phyloP scores from a whole-genome alignment of 2,888 invertebrate species.

The Lymantria dispar region DNA sequence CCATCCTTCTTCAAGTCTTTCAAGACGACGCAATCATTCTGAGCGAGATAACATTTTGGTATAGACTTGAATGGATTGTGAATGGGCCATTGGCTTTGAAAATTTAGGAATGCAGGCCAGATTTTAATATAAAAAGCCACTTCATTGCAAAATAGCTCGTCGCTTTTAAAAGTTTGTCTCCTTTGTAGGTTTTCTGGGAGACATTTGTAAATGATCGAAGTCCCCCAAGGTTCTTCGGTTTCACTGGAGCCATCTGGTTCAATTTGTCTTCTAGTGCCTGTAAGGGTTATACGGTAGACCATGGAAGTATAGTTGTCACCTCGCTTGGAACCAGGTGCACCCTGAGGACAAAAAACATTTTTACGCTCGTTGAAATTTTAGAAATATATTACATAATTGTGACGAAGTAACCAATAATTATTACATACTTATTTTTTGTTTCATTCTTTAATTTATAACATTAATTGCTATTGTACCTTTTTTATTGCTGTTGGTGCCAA shows the following conservation, averaged over 20 bases:
- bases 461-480: too few species aligned
- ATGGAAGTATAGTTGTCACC: slow-evolving; percentile 90
- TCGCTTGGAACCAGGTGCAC: slow-evolving; percentile 86
- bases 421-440: too few species aligned
- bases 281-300: slow-evolving; percentile 85
- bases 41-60: slow-evolving; percentile 84
- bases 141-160: slow-evolving; percentile 87
- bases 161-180: slow-evolving; percentile 88
- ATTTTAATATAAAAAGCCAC: slow-evolving; percentile 88
- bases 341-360: slow-evolving; percentile 55
- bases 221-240: slow-evolving; percentile 81
- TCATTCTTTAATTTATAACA: too few species aligned
- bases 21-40: slow-evolving; percentile 79
- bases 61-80: slow-evolving; percentile 77
- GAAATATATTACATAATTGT: too few species aligned
- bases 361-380: too few species aligned
- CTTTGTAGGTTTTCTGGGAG: slow-evolving; percentile 84
- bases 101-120: slow-evolving; percentile 84
- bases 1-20: slow-evolving; percentile 84
- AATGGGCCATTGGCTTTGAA: slow-evolving; percentile 75
- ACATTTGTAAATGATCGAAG: slow-evolving; percentile 87
- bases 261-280: slow-evolving; percentile 66
- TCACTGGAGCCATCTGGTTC: slow-evolving; percentile 52
- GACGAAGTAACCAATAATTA: too few species aligned
- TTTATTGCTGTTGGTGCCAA: too few species aligned